Conservation (phyloP, 2,113 vertebrate species). For the Ailurus styani region DNA sequence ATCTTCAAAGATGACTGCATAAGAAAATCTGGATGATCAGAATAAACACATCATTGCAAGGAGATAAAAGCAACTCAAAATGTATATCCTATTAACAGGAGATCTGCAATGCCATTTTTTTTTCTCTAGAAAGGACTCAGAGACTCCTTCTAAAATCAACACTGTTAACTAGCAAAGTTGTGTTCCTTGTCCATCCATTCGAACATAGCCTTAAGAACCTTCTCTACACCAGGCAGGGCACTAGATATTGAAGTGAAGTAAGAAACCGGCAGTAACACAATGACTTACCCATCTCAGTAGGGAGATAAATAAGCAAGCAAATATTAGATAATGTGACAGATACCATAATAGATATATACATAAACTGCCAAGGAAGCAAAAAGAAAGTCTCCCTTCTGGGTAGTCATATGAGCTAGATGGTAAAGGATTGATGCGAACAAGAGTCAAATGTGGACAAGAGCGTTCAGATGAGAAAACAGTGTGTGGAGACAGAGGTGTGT, state of each 20-base stretch:
- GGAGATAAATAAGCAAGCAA: neutral
- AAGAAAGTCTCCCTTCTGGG: too few species aligned
- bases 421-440: neutral
- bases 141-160: neutral
- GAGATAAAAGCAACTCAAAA: neutral
- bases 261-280: neutral
- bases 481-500: neutral
- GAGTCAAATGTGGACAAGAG: neutral
- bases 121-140: neutral
- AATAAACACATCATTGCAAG: neutral
- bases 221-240: neutral
- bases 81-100: neutral
- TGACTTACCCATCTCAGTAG: neutral
- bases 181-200: neutral
- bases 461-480: too few species aligned
- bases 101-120: neutral
- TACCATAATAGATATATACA: neutral
- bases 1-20: neutral
- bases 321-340: neutral
- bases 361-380: neutral
- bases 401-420: fast-evolving
- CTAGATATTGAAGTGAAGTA: too few species aligned
- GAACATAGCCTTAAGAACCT: neutral
- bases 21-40: neutral
- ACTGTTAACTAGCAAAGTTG: fast-evolving